Evolutionary conservation across 2,888 invertebrate species (phyloP), one percentile per base, ranked within the genome.

Genomic region (Dasypolia templi): DNA sequence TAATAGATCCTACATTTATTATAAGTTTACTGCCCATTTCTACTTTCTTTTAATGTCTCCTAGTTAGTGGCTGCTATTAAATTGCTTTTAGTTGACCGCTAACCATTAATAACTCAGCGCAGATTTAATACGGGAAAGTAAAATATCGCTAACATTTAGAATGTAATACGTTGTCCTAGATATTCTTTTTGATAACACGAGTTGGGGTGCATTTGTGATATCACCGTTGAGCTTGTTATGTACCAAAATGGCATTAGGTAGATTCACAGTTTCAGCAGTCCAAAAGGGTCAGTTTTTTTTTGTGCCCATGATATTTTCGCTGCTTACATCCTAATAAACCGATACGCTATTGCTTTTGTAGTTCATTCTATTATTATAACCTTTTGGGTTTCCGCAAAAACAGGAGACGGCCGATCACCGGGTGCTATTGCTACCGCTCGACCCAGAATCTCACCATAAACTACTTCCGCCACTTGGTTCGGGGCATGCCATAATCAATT

Each of bases 401-500:
- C 65, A 46, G 63, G 62, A 59, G 55, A 56, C 32, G 63, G 59
- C 42, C 35, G 56, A 58, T 75, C 61, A 71, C 59, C 63, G 61
- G 71, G 35, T 66, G 77, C 69, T 75, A 29, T 56, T 53, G 77
- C 72, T 74, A 78, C 79, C 63, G 61, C 61, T 83, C 88, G 87
- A 87, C 90, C 91, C 86, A 92, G 87, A 90, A 91, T 88, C 87
- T 86, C 84, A 85, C 85, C 86, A 88, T 92, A 94, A 94, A 93
- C 92, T 92, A 82, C 82, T 89, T 85, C 87, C 87, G 78, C 75
- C 81, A 88, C 85, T 88, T 87, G 88, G 89, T 91, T 73, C 89
- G 89, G 92, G 89, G 87, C 92, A 91, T 81, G 91, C 92, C 92
- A 93, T 93, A 94, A 94, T 93, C 94, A 94, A 95, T 95, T 95